Percentiles rank a stretch among this genome's conserved stretches.
These are phyloP conservation scores for Limnephilus auricula DNA, from an alignment of 2,888 invertebrate species.

Conservation along the genomic window DNA sequence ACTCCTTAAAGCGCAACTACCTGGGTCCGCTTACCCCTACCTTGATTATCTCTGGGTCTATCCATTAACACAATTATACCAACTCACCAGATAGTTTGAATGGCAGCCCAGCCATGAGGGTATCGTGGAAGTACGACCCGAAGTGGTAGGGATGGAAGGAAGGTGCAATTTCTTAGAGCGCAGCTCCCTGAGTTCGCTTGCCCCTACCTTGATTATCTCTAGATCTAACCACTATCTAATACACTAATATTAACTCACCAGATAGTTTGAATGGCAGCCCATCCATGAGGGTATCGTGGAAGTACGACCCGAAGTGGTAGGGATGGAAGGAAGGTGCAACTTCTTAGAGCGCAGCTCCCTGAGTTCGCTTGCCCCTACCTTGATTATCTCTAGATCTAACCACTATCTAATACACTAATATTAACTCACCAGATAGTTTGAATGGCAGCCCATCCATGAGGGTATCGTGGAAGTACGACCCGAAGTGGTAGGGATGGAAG, in stretches of 20 bases:
- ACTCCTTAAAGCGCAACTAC: conserved; percentile 81
- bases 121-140: conserved; percentile 90
- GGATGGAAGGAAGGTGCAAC: conserved; percentile 93
- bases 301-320: conserved; percentile 91
- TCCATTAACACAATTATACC: too few relatives aligned
- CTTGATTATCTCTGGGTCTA: too few relatives aligned
- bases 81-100: conserved; percentile 90
- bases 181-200: too few relatives aligned
- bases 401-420: background rate
- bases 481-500: conserved; percentile 93
- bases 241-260: conserved; percentile 78
- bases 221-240: too few relatives aligned
- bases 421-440: conserved; percentile 87
- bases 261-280: conserved; percentile 90
- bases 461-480: conserved; percentile 90
- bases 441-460: conserved; percentile 87
- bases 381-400: conserved; percentile 70
- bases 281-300: conserved; percentile 88
- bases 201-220: too few relatives aligned
- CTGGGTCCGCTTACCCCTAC: too few relatives aligned
- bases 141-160: conserved; percentile 94
- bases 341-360: conserved; percentile 80
- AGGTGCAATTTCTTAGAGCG: conserved; percentile 90
- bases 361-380: too few relatives aligned
- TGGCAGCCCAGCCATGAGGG: conserved; percentile 85